Base-by-base conservation (phyloP, 2,113 vertebrate species). In the Oryzias woworae region DNA sequence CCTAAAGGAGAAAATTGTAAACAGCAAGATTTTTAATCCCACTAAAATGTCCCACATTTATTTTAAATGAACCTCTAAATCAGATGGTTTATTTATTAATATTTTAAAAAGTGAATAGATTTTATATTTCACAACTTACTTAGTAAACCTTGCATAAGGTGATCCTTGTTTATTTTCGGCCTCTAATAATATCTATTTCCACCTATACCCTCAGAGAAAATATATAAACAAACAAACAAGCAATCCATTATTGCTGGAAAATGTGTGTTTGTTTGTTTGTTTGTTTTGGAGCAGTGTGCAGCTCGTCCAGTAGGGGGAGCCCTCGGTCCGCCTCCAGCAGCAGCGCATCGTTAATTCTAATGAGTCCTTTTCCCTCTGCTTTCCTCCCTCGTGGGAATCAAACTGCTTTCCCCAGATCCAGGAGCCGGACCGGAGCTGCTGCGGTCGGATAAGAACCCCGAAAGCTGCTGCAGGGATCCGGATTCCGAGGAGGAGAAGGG, bases 271-370 rank as follows among this genome's bases (percentile, higher is more conserved):
- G 31, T 36, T 36, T 36, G 31, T 36, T 36, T 36, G 36, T 12
- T 36, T 36, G 36, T 36, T 18, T 62, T 42, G 67, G 12, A 12
- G 70, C 52, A 66, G 4, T 54, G 20, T 71, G 1, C n/a, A 48
- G 5, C 4, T 45, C 48, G 14, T 7, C 73, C 13, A 65, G 61
- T 58, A 91, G 90, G 85, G 12, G 87, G 88, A 60, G 87, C 90
- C 82, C 72, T 74, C 61, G 72, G 23, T 60, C 78, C 56, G 66
- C 23, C 18, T 16, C 5, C 53, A 31, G 43, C 56, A 10, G 45
- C 59, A 53, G 14, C 26, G 24, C 43, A 56, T 59, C 24, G 44
- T 82, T 78, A 78, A 75, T 81, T 83, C 58, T 52, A 62, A 78
- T 58, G 58, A 0, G 1, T 31, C 75, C 59, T 14, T 28, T 62